Base-by-base conservation (phyloP, 1,140 invertebrate genomes). In the Camponotus pennsylvanicus region DNA sequence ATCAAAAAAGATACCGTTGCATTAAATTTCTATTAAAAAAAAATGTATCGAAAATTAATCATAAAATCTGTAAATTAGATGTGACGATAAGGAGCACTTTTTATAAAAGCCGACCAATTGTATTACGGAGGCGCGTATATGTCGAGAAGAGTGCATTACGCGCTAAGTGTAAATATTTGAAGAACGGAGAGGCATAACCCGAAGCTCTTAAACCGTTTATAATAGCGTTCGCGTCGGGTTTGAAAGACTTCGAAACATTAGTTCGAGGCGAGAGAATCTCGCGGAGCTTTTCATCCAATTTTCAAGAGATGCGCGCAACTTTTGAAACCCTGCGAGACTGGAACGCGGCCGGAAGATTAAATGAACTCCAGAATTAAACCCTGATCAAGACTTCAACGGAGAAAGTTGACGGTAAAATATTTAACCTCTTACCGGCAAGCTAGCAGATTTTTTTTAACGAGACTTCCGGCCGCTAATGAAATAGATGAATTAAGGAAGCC, bases 231-330 rank as follows among this genome's bases (percentile, higher is more conserved):
- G 40, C 21, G 37, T 15, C 18, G 45, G 37, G 69, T 63, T 61
- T 49, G 69, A 73, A 73, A 63, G 79, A 75, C 69, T 73, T 73
- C 27, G 55, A 75, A 75, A 73, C 79, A 75, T 75, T 70, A 59
- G 69, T 73, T 61, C 7, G 69, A 49, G 55, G 79, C 69, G 79
- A 67, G 75, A 85, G 66, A 76, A 78, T 78, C 73, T 85, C 73
- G 71, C 59, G n/a, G 70, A 78, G 63, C 45, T 85, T 78, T 85
- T 85, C 82, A 85, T 85, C 34, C 32, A 85, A 85, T 85, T 85
- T 85, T 85, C 82, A 85, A 13, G 21, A 66, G 63, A 66, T 55
- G 59, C 63, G 82, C 34, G 73, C 59, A 85, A 85, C 82, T 85
- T 85, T 85, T 18, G 45, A 85, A 85, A 85, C 59, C 76, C 75